A percentile compares a stretch with the other conserved stretches of the same genome.
These are phyloP conservation scores for Agrilus cyanescens DNA, from an alignment of 2,888 invertebrate species.

Conservation along the genomic window DNA sequence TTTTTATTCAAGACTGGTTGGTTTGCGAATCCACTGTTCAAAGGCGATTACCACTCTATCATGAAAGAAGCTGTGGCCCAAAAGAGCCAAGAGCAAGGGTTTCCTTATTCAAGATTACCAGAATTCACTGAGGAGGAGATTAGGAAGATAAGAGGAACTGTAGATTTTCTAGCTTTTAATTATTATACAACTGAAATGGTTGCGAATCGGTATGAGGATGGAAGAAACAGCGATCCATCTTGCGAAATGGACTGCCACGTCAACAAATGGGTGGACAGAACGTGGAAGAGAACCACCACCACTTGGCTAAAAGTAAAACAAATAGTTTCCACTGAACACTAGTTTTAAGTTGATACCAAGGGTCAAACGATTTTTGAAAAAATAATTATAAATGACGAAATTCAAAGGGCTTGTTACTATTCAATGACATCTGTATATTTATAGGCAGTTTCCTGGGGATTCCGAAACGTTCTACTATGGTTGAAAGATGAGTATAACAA, in stretches of 20 bases:
- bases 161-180: constrained; percentile 65
- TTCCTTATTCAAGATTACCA: constrained; percentile 47
- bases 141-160: constrained; percentile 42
- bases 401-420: no score
- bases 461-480: constrained; percentile 51
- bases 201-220: constrained; percentile 7
- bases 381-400: no score
- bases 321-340: no score
- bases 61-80: constrained; percentile 47
- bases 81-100: constrained; percentile 46
- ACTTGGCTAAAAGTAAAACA: no score
- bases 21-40: constrained; percentile 56
- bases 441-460: constrained; percentile 42
- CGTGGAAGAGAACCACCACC: constrained; percentile 37
- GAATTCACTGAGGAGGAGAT: constrained; percentile 47
- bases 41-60: constrained; percentile 51
- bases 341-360: neutral
- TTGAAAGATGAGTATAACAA: constrained; percentile 46
- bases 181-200: constrained; percentile 45
- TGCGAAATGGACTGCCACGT: constrained; percentile 51
- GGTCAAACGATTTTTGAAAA: neutral
- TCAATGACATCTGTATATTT: no score
- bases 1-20: constrained; percentile 41
- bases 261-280: constrained; percentile 41
- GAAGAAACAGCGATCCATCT: constrained; percentile 34